phyloP scores from a whole-genome alignment of 2,797 vertebrate species.

The Epinephelus malabaricus region DNA sequence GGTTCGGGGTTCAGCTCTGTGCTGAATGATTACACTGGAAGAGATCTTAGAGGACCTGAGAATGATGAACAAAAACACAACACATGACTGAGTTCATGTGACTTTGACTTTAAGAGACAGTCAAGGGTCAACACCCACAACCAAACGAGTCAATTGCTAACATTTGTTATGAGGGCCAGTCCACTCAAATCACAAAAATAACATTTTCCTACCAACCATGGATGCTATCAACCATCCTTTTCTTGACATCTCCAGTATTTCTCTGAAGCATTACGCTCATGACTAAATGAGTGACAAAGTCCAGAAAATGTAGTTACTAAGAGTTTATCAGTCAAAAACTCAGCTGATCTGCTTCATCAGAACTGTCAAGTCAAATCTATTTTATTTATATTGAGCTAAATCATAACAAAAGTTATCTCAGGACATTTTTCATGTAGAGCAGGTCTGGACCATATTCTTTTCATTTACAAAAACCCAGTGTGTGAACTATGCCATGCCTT shows the following conservation, averaged over 20 bases:
- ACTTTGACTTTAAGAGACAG: neutral
- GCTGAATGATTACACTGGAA: conserved; percentile 20
- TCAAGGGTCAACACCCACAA: neutral
- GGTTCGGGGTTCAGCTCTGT: neutral
- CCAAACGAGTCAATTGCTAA: neutral
- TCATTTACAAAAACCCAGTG: too few species aligned
- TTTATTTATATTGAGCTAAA: too few species aligned
- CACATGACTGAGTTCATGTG: conserved; percentile 4
- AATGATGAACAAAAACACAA: conserved; percentile 11
- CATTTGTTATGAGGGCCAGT: neutral
- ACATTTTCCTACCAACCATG: neutral
- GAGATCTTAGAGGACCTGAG: neutral
- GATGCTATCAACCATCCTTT: neutral
- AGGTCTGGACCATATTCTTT: too few species aligned
- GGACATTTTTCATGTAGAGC: too few species aligned
- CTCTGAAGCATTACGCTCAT: neutral
- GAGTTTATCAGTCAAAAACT: neutral
- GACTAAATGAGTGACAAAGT: neutral
- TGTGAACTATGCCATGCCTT: too few species aligned
- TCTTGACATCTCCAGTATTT: neutral
- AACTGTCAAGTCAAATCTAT: too few species aligned
- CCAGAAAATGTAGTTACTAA: too few species aligned
- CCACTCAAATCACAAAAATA: neutral
- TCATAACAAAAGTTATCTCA: too few species aligned
- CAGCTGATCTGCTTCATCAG: too few species aligned